Percentiles rank a stretch among this genome's conserved stretches.
Conservation (phyloP, 1,140 invertebrate species). For the Cydia amplana region DNA sequence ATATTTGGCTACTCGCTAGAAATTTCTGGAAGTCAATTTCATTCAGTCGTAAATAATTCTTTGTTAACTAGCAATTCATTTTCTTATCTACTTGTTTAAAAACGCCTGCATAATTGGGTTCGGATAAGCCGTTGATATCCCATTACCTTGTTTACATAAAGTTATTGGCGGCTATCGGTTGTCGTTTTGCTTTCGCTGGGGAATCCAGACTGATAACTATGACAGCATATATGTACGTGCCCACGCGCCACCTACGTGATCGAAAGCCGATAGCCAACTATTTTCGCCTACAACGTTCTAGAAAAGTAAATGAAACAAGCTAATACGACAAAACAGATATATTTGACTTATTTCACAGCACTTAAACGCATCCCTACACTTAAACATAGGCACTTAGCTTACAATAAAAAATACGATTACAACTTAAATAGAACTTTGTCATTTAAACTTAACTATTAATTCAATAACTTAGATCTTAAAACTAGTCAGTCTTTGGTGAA, state of each 20-base stretch:
- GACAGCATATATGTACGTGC: background rate
- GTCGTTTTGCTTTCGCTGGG: constrained; percentile 10
- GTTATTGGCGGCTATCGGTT: background rate
- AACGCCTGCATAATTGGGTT: background rate
- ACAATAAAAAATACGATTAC: constrained; percentile 31
- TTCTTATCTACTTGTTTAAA: background rate
- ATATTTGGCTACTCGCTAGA: background rate
- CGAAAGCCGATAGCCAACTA: background rate
- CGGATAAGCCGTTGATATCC: background rate
- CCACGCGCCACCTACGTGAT: constrained; percentile 8
- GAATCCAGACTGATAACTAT: background rate
- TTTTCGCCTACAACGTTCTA: constrained; percentile 12
- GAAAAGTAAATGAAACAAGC: constrained; percentile 6
- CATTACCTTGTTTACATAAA: background rate
- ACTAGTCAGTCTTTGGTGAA: constrained; percentile 76
- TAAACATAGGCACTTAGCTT: constrained; percentile 37
- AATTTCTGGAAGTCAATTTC: background rate
- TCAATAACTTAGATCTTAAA: constrained; percentile 49
- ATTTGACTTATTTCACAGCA: constrained; percentile 46
- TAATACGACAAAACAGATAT: constrained; percentile 19
- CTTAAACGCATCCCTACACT: constrained; percentile 60
- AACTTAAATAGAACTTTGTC: constrained; percentile 46
- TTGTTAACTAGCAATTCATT: background rate
- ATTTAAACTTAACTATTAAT: constrained; percentile 40
- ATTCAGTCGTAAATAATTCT: background rate